phyloP scores from a whole-genome alignment of 1,140 invertebrate species.

The Nymphalis io region DNA sequence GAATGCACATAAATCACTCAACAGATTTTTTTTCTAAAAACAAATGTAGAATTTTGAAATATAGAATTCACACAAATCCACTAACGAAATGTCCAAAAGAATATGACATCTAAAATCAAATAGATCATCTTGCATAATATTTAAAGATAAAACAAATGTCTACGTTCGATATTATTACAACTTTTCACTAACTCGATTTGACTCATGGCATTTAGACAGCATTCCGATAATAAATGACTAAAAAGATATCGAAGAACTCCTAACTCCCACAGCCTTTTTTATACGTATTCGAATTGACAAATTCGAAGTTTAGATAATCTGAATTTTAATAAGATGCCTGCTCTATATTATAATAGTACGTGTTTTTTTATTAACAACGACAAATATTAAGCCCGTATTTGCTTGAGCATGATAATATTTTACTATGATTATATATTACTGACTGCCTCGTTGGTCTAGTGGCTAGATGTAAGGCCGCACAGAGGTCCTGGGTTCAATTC shows the following conservation, averaged over 20 bases:
- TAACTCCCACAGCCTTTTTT: conserved; percentile 14
- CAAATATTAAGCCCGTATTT: no score
- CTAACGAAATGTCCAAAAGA: neutral
- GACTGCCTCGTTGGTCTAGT: no score
- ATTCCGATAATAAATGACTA: conserved; percentile 28
- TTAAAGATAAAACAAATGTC: neutral
- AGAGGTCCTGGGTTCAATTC: no score
- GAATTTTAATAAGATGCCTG: neutral
- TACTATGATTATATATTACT: no score
- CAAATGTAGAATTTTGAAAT: no score
- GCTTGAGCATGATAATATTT: no score
- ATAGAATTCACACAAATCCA: no score
- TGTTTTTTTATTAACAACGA: neutral
- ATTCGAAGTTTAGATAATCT: conserved; percentile 3
- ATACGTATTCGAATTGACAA: neutral
- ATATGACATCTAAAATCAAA: neutral
- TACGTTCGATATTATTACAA: neutral
- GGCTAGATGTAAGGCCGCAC: no score
- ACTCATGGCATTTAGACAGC: conserved; percentile 31
- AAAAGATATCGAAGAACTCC: conserved; percentile 20
- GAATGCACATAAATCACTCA: no score
- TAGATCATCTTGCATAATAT: no score
- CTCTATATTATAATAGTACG: neutral
- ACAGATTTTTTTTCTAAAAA: no score
- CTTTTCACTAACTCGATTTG: neutral